Base-by-base conservation (phyloP, 2,888 invertebrate genomes). In the Agrilus biguttatus region DNA sequence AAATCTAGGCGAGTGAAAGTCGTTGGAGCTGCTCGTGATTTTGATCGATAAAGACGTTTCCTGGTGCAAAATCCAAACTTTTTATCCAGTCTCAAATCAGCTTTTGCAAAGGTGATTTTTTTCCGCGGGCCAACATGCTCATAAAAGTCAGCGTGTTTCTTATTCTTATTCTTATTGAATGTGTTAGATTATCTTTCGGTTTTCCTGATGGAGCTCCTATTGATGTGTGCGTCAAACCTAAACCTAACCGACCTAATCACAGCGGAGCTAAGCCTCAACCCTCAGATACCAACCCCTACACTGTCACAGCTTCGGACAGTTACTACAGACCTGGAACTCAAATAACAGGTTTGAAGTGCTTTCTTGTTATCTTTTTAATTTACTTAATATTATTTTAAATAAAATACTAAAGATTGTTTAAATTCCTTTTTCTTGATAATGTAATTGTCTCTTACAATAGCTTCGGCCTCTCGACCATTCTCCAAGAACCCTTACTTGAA, bases 201-300 rank as follows among this genome's bases (percentile, higher is more conserved):
- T 85, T 85, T 58, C 85, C 85, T n/a, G 84, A 85, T 55, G 85
- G 85, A 2, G 85, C 83, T 2, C 86, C 86, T 0, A 76, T 85
- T 23, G 85, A 86, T 58, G 78, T 83, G 32, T 86, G 86, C 59
- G 85, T 85, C 3, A 84, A 83, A 60, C 73, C 78, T 21, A 71
- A 78, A 36, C 75, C 80, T 2, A 85, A 85, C 64, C 76, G 78
- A 56, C 86, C 86, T 0, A 80, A 85, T 60, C 86, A 86, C 53
- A 81, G 85, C 2, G 78, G 81, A 54, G 78, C 82, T 8, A 68
- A 78, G 47, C 70, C 83, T 1, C 81, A 83, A 57, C 71, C 80
- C 1, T 58, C 70, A 23, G 66, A 74, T 12, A 73, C 72, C 2
- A 73, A 77, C 52, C 85, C 85, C 6, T 86, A 78, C 58, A 74